Percentiles rank a stretch among this genome's conserved stretches.
These are phyloP conservation scores for Corapipo altera DNA, from an alignment of 2,113 vertebrate species.

Conservation along the genomic window DNA sequence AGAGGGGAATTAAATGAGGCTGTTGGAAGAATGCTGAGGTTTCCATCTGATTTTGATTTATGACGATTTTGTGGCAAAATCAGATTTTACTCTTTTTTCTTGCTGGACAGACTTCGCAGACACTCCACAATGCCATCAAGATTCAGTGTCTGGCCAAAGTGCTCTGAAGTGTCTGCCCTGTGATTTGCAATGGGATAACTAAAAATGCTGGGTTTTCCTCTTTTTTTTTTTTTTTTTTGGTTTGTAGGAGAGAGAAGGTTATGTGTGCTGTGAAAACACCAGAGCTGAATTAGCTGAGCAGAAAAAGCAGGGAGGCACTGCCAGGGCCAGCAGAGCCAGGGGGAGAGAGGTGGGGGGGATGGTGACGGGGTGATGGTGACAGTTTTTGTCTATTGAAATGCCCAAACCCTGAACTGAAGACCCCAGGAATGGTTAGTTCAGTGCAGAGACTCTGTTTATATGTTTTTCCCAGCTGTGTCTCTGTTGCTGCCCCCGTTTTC, in stretches of 20 bases:
- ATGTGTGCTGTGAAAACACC: neutral
- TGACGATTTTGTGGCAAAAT: neutral
- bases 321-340: neutral
- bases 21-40: neutral
- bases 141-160: neutral
- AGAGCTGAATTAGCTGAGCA: neutral
- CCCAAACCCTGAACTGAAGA: neutral
- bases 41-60: neutral
- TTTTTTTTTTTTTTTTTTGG: neutral
- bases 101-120: neutral
- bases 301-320: neutral
- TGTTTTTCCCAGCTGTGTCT: neutral
- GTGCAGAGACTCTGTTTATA: neutral
- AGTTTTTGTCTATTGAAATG: neutral
- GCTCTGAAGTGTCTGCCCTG: neutral
- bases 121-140: neutral
- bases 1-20: neutral
- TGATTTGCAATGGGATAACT: neutral
- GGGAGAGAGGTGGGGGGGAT: neutral
- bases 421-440: neutral
- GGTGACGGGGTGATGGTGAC: neutral
- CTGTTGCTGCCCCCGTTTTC: neutral
- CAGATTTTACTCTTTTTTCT: neutral
- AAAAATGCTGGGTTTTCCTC: rapidly evolving
- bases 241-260: neutral